Evolutionary conservation across 2,113 vertebrate genomes (phyloP), one percentile per base, ranked within the genome.

Genomic region (Laterallus jamaicensis): DNA sequence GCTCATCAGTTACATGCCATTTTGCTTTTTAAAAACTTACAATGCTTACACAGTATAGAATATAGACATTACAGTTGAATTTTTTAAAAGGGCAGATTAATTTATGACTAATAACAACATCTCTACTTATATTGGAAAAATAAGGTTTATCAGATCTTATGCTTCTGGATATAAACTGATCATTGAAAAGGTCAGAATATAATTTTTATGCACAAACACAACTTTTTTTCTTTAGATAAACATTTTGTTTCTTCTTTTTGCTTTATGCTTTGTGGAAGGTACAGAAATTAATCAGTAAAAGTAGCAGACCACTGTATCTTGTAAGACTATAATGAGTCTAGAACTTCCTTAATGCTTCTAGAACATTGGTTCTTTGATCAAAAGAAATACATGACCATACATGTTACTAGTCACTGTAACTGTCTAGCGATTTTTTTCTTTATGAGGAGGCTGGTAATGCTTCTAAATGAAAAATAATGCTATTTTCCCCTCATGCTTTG

Each of bases 171-270:
- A 81, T 81, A 94, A 90, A 92, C 63, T 56, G 71, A 84, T 91
- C 92, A 93, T 37, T 95, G 82, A 62, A 96, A 96, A 97, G 93
- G 76, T 95, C 87, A 95, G 19, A 50, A 64, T 88, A 91, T 88
- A 93, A 82, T 90, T 96, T 95, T 91, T 96, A 90, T 75, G 59
- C 66, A 76, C 18, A 64, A 14, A 59, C 42, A 28, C 8, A 93
- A 88, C 16, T 83, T 62, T 95, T 77, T 77, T 91, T 49, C 59
- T 93, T 93, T 32, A 63, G 56, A 35, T 54, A 56, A 78, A 76
- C 1, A 32, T 83, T 90, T 90, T 67, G 15, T 58, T 82, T 31
- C 6, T 85, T 17, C 1, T 76, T 4, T 90, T 84, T 70, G 52
- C 4, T 80, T 82, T 88, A 6, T 32, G 6, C 50, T 91, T 83